These are phyloP conservation scores for Pomatorhinus ruficollis DNA, from an alignment of 2,113 vertebrate genomes.

Conservation along the genomic window DNA sequence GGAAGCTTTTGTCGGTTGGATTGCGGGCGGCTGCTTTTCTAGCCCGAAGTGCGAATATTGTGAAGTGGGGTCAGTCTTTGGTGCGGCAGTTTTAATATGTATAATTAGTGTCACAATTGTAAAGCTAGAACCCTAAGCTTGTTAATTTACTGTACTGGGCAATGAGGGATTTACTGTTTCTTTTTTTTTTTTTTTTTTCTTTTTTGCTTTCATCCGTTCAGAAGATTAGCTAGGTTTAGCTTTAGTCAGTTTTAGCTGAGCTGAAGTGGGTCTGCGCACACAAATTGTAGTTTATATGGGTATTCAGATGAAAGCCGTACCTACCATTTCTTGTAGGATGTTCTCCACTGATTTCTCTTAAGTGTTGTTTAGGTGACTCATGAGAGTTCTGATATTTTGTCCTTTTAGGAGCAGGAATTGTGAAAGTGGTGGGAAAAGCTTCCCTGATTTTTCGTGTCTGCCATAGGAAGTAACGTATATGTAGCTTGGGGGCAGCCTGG, in stretches of 20 bases:
- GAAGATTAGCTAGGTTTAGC: neutral
- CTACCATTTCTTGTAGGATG: neutral
- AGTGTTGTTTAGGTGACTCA: neutral
- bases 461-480: accelerated
- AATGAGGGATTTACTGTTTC: neutral
- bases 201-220: neutral
- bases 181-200: neutral
- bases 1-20: neutral
- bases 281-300: neutral
- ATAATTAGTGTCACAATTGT: neutral
- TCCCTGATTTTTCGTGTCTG: neutral
- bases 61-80: neutral
- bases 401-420: neutral
- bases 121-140: neutral
- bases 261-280: neutral
- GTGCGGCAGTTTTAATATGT: neutral
- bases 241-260: neutral
- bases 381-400: neutral
- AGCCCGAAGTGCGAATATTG: neutral
- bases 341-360: neutral
- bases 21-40: neutral
- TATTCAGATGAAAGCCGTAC: neutral
- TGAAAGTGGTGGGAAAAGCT: neutral
- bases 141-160: neutral
- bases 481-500: neutral